A percentile compares a stretch with the other conserved stretches of the same genome.
Conservation (phyloP, 2,113 vertebrate genomes). For the Hippocampus abdominalis region DNA sequence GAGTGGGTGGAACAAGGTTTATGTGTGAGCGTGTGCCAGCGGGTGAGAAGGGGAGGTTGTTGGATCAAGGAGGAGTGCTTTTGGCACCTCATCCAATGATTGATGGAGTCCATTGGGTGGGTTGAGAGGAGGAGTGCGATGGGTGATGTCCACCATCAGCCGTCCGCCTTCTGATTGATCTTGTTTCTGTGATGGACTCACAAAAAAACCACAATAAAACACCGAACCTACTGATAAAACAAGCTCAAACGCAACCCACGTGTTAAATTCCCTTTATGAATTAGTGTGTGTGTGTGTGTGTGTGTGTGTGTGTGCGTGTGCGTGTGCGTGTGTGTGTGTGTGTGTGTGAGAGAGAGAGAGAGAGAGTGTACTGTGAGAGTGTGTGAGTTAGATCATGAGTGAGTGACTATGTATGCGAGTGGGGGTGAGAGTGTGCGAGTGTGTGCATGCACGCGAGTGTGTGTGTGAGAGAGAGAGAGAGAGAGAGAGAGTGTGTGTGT, state of each 20-base stretch:
- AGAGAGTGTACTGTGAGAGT: not conserved
- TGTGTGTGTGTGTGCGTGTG: constrained; percentile 9
- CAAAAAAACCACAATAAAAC: not conserved
- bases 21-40: constrained; percentile 55
- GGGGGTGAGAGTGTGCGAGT: no score
- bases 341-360: not conserved
- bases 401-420: no score
- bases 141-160: constrained; percentile 46
- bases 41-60: constrained; percentile 29
- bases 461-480: no score
- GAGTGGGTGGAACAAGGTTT: constrained; percentile 16
- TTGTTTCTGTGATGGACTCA: constrained; percentile 20
- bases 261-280: constrained; percentile 27
- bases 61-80: constrained; percentile 51
- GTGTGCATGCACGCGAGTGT: no score
- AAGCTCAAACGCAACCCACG: constrained; percentile 18
- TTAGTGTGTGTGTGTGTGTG: constrained; percentile 9
- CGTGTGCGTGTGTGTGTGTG: not conserved
- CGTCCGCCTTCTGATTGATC: constrained; percentile 54
- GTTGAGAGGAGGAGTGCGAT: constrained; percentile 41
- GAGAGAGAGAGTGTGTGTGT: no score
- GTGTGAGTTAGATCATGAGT: no score
- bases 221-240: constrained; percentile 36
- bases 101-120: constrained; percentile 63
- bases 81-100: constrained; percentile 63